Evolutionary conservation across 2,797 vertebrate genomes (phyloP).

Genomic region (Hippocampus kuda): DNA sequence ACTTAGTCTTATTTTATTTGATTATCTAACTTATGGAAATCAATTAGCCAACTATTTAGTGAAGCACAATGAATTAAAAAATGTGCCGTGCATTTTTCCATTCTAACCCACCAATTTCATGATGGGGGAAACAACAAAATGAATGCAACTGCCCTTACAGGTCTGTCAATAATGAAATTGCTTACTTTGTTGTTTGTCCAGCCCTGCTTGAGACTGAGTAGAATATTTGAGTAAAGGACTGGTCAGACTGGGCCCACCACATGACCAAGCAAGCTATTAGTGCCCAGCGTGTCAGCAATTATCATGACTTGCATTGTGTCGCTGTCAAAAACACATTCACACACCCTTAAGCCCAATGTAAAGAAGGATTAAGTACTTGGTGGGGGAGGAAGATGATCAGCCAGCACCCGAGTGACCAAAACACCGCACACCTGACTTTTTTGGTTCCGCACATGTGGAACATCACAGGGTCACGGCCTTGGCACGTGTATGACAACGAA

Average conservation of each 20-base stretch:
- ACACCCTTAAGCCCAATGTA: background rate
- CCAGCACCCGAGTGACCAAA: background rate
- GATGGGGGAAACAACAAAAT: too few relatives aligned
- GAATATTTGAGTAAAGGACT: background rate
- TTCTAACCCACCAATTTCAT: too few relatives aligned
- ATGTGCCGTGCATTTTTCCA: too few relatives aligned
- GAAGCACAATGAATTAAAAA: too few relatives aligned
- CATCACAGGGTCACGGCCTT: background rate
- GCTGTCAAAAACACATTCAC: background rate
- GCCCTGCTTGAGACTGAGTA: background rate
- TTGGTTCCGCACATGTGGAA: background rate
- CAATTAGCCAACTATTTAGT: too few relatives aligned
- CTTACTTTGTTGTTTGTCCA: too few relatives aligned
- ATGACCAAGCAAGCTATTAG: background rate
- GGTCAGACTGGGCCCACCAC: background rate
- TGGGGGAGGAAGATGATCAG: background rate
- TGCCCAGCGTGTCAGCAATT: background rate
- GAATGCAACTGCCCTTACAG: too few relatives aligned
- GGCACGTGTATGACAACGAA: background rate
- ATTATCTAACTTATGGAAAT: too few relatives aligned
- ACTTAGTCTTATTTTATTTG: too few relatives aligned
- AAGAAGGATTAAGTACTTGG: background rate
- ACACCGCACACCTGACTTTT: background rate
- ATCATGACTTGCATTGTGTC: slow-evolving; percentile 1
- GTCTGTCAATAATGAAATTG: too few relatives aligned